phyloP scores from a whole-genome alignment of 1,140 invertebrate species.

The Rhopalosiphum maidis region DNA sequence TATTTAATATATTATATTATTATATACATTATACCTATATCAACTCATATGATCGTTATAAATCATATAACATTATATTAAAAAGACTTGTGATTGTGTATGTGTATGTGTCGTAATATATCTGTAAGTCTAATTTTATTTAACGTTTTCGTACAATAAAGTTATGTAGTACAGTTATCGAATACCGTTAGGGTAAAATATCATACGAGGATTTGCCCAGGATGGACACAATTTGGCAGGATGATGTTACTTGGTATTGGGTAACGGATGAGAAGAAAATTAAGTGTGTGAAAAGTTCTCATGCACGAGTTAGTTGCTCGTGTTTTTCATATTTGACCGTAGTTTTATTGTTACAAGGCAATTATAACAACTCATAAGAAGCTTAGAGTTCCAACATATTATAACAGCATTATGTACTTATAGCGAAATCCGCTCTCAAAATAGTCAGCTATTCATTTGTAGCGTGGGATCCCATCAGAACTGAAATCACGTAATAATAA shows the following conservation, averaged over 20 bases:
- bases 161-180: slow-evolving; percentile 27
- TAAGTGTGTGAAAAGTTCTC: slow-evolving; percentile 34
- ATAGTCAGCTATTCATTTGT: neutral
- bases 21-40: too few relatives aligned
- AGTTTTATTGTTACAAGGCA: slow-evolving; percentile 16
- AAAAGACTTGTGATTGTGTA: neutral
- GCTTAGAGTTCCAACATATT: neutral
- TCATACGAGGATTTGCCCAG: neutral
- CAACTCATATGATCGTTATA: too few relatives aligned
- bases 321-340: neutral
- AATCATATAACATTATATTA: too few relatives aligned
- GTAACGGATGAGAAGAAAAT: slow-evolving; percentile 38
- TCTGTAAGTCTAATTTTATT: neutral
- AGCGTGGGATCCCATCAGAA: slow-evolving; percentile 16
- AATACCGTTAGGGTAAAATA: slow-evolving; percentile 29
- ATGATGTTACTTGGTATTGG: neutral
- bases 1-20: too few relatives aligned
- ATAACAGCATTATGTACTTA: neutral
- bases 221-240: neutral
- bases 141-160: neutral
- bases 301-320: neutral
- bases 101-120: neutral
- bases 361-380: slow-evolving; percentile 9
- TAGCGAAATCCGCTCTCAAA: neutral
- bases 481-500: slow-evolving; percentile 22